Conservation (phyloP, 2,113 vertebrate species). For the Callocephalon fimbriatum region DNA sequence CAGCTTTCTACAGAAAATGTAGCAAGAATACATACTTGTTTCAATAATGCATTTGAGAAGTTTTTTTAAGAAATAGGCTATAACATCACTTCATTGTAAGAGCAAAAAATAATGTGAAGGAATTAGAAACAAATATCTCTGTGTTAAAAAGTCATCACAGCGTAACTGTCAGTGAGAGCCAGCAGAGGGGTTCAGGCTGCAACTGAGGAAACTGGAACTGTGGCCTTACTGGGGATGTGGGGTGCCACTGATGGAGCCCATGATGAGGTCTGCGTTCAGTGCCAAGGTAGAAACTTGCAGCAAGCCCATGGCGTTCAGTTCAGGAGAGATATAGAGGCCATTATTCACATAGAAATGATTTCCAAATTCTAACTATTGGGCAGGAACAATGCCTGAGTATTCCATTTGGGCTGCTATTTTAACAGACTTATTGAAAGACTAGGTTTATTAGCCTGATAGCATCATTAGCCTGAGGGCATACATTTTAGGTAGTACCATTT, state of each 20-base stretch:
- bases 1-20: background rate
- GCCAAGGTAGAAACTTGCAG: background rate
- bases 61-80: background rate
- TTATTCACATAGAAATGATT: background rate
- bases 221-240: background rate
- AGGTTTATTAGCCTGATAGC: background rate
- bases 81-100: background rate
- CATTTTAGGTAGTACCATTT: background rate
- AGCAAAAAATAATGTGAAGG: background rate
- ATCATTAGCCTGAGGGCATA: background rate
- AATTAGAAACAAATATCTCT: background rate
- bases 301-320: background rate
- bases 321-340: accelerated
- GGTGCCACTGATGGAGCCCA: background rate
- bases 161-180: background rate
- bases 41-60: background rate
- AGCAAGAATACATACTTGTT: background rate
- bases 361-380: background rate
- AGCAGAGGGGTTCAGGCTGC: background rate
- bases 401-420: background rate
- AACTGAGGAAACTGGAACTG: background rate
- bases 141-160: background rate
- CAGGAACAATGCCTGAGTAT: background rate
- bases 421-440: background rate
- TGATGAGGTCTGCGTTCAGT: background rate